Evolutionary conservation across 2,888 invertebrate species (phyloP).

Genomic region (Calameuta pallipes): DNA sequence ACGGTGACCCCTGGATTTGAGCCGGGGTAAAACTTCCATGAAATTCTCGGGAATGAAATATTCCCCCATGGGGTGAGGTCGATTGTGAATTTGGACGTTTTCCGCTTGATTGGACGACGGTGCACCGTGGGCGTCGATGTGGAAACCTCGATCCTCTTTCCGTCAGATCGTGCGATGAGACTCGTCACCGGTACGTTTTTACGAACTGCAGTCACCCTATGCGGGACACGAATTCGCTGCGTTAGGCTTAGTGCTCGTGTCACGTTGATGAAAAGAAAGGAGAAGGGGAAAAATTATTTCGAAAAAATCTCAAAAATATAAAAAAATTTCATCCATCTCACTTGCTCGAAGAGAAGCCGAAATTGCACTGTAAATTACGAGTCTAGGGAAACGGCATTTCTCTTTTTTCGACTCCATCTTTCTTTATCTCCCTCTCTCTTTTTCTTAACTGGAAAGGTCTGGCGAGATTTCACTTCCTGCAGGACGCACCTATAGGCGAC

Average conservation of each 20-base stretch:
- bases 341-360: neutral
- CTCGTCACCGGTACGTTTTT: slow-evolving; percentile 1
- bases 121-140: slow-evolving; percentile 49
- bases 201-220: neutral
- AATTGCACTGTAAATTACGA: neutral
- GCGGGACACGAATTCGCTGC: neutral
- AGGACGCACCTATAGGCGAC: neutral
- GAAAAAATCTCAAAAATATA: neutral
- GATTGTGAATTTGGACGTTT: slow-evolving; percentile 58
- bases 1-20: neutral
- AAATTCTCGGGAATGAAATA: slow-evolving; percentile 55
- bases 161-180: slow-evolving; percentile 25
- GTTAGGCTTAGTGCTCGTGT: neutral
- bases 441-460: neutral
- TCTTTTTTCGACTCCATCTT: neutral
- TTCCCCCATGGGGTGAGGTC: slow-evolving; percentile 40
- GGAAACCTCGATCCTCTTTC: slow-evolving; percentile 52
- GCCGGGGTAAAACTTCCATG: slow-evolving; percentile 20
- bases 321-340: neutral
- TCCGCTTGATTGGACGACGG: slow-evolving; percentile 55
- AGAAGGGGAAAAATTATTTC: neutral
- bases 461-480: neutral
- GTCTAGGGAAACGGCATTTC: neutral
- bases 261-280: neutral
- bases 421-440: neutral